These are phyloP conservation scores for Caenorhabditis sp. DNA, from an alignment of 2,888 invertebrate genomes.

Conservation along the genomic window DNA sequence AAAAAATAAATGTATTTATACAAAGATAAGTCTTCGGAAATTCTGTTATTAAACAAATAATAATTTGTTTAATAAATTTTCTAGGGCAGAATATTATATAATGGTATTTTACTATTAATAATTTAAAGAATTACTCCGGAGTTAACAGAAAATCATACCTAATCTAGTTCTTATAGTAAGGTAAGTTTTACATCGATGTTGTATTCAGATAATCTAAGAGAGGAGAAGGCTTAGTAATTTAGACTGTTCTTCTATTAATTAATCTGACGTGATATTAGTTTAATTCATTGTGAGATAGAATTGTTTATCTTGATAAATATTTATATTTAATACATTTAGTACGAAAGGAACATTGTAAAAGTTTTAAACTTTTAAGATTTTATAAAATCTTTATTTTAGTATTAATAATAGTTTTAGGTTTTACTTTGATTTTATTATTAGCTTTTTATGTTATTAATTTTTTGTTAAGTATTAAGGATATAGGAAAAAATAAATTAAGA, in stretches of 20 bases:
- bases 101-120: slow-evolving; percentile 57
- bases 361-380: slow-evolving; percentile 53
- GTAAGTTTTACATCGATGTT: slow-evolving; percentile 65
- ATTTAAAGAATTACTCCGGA: slow-evolving; percentile 64
- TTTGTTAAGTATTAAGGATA: slow-evolving; percentile 50
- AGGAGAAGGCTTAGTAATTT: slow-evolving; percentile 55
- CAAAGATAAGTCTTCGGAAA: slow-evolving; percentile 65
- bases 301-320: slow-evolving; percentile 62
- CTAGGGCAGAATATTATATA: slow-evolving; percentile 62
- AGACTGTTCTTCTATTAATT: slow-evolving; percentile 64
- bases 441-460: slow-evolving; percentile 55
- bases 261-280: slow-evolving; percentile 64
- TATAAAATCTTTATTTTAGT: slow-evolving; percentile 43
- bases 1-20: slow-evolving; percentile 56
- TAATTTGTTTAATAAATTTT: slow-evolving; percentile 48
- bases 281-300: slow-evolving; percentile 65
- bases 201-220: slow-evolving; percentile 55
- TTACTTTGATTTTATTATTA: slow-evolving; percentile 50
- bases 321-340: slow-evolving; percentile 53
- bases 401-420: slow-evolving; percentile 43
- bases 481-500: slow-evolving; percentile 45
- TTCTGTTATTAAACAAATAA: slow-evolving; percentile 49
- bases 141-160: slow-evolving; percentile 66
- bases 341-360: slow-evolving; percentile 61
- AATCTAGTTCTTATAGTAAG: slow-evolving; percentile 60